Base-by-base conservation (phyloP, 2,888 invertebrate genomes). In the Piscicola geometra region DNA sequence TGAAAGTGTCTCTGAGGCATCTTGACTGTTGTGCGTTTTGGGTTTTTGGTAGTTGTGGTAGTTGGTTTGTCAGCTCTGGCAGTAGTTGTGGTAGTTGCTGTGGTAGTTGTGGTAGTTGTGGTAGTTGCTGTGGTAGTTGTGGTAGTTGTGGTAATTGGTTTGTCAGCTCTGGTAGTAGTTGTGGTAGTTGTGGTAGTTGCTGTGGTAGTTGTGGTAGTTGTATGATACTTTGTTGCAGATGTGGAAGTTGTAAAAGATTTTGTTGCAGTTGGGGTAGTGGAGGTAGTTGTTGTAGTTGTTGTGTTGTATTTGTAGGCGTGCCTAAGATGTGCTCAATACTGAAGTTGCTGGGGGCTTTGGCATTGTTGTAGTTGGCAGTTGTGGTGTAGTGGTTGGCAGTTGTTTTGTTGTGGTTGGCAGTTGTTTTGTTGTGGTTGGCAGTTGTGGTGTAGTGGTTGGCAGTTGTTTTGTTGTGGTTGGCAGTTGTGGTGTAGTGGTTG, bases 341-440 rank as follows among this genome's bases (percentile, higher is more conserved):
- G 21, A 12, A 21, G 5, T 28, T 3, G 5, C n/a, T n/a, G n/a
- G 30, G 64, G 9, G n/a, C 21, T n/a, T 28, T 64, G 30, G 64
- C 25, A 28, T 64, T 21, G 9, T n/a, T 9, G 21, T 64, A 21
- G 5, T 28, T 3, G 5, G n/a, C 9, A 3, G 28, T 64, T 64
- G 64, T 64, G 5, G 64, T 64, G 64, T 64, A 12, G 30, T 64
- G 64, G 30, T 64, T n/a, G n/a, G n/a, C n/a, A n/a, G n/a, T n/a
- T n/a, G n/a, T n/a, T n/a, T n/a, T n/a, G 64, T 64, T 64, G 64
- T 64, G n/a, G 9, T 64, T 3, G 64, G 5, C 21, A 5, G 3
- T 64, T n/a, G n/a, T 64, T 5, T 30, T 64, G 64, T 64, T 64
- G 64, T 21, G 21, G 9, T 5, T 3, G 5, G 5, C 5, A 12